Conservation (phyloP, 2,113 vertebrate species). For the Antechinus stuartii region DNA sequence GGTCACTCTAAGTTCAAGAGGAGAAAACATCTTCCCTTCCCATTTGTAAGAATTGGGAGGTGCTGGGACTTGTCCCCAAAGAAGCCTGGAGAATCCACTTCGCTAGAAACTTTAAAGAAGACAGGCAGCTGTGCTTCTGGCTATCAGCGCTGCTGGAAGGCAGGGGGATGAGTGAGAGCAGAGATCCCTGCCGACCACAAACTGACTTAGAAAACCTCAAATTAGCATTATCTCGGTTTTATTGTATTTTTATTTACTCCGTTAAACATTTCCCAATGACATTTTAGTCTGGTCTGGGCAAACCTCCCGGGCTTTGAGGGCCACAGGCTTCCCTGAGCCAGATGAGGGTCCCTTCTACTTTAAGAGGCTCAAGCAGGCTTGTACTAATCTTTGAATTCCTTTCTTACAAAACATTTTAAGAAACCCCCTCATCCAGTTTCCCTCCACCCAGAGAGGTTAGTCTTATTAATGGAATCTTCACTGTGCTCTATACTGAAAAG, state of each 20-base stretch:
- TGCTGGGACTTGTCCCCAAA: constrained; percentile 8
- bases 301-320: background rate
- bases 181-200: background rate
- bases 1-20: constrained; percentile 5
- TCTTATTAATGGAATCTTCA: constrained; percentile 21
- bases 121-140: background rate
- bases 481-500: constrained; percentile 50
- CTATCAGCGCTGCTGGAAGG: background rate
- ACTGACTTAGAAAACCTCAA: background rate
- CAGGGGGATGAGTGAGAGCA: background rate
- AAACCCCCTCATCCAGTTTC: constrained; percentile 42
- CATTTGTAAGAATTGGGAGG: constrained; percentile 17
- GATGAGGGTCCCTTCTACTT: background rate
- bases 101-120: constrained; percentile 25
- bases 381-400: background rate
- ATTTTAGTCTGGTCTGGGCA: background rate
- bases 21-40: constrained; percentile 12
- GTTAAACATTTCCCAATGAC: background rate
- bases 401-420: background rate
- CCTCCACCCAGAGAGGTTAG: constrained; percentile 40
- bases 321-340: background rate
- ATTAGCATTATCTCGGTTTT: background rate
- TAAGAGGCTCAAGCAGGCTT: background rate
- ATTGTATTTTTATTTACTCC: background rate
- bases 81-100: background rate